Evolutionary conservation across 2,888 invertebrate species (phyloP), one percentile per base, ranked within the genome.

Genomic region (Clostera curtula): DNA sequence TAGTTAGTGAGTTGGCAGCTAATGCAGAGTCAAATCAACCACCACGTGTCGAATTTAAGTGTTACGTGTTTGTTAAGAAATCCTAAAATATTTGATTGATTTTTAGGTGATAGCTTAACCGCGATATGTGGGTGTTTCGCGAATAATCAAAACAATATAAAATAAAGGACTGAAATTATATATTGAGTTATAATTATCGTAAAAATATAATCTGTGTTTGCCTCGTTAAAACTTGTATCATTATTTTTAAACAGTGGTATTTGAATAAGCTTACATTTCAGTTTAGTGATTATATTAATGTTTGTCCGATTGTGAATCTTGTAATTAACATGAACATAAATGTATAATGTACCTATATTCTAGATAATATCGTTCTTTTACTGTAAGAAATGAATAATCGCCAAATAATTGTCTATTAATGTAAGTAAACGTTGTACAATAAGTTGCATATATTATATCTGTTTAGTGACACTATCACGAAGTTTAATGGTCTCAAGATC

Each of bases 241-340:
- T n/a, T n/a, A n/a, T n/a, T n/a, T n/a, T n/a, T n/a, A n/a, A n/a
- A n/a, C n/a, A n/a, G n/a, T n/a, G n/a, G n/a, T n/a, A n/a, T n/a
- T n/a, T n/a, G n/a, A n/a, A n/a, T n/a, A n/a, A n/a, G n/a, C n/a
- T n/a, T n/a, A n/a, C n/a, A n/a, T n/a, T n/a, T n/a, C n/a, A n/a
- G n/a, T 21, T 12, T 12, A 20, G 3, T 5, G 7, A 7, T 3
- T 11, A 3, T 11, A 9, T 19, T 19, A 8, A n/a, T 21, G n/a
- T 21, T 7, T 21, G 10, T 12, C 10, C 12, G n/a, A 12, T 11
- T 21, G 19, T 12, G 12, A 21, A 12, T 21, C 3, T 19, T 25
- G 12, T 13, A 25, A 25, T 7, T 17, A 25, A 14, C 14, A 19
- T 31, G 16, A 23, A 26, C 25, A 24, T 27, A 30, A n/a, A 22